Percentiles rank a stretch among this genome's conserved stretches.
Conservation (phyloP, 2,797 vertebrate genomes). For the Intellagama lesueurii region DNA sequence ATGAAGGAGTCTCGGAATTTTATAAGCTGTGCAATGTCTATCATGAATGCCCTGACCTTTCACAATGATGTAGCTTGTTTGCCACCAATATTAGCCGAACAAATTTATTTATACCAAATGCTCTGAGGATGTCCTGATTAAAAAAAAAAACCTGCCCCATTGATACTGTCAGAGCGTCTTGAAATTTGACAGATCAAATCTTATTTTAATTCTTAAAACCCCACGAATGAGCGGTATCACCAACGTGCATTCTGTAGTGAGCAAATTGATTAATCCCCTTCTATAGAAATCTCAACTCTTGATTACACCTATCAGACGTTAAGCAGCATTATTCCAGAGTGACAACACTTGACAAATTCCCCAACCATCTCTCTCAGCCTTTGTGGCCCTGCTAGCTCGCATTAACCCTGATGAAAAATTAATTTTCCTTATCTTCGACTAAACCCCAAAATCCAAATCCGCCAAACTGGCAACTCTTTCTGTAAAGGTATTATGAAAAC, state of each 20-base stretch:
- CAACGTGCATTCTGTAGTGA: constrained; percentile 86
- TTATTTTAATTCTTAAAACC: constrained; percentile 83
- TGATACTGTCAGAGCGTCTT: constrained; percentile 81
- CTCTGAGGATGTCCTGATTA: constrained; percentile 77
- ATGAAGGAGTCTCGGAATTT: constrained; percentile 53
- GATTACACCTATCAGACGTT: constrained; percentile 94
- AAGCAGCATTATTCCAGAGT: constrained; percentile 94
- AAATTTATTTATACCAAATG: constrained; percentile 82
- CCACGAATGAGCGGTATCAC: constrained; percentile 84
- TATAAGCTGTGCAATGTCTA: constrained; percentile 59
- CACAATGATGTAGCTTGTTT: constrained; percentile 72
- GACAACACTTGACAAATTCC: constrained; percentile 97
- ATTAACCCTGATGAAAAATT: constrained; percentile 99
- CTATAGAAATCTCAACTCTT: constrained; percentile 94
- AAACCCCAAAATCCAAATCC: constrained; percentile 98
- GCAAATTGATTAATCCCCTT: constrained; percentile 96
- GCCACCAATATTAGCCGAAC: constrained; percentile 76
- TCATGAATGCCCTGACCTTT: constrained; percentile 69
- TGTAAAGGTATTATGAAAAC: constrained; percentile 96
- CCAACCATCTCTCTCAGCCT: constrained; percentile 84
- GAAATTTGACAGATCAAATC: constrained; percentile 94
- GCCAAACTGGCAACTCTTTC: constrained; percentile 94
- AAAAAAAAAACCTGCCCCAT: constrained; percentile 71
- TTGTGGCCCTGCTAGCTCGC: constrained; percentile 91
- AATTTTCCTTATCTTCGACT: constrained; percentile 99